These are phyloP conservation scores for Apis dorsata DNA, from an alignment of 1,140 invertebrate species.

Conservation along the genomic window DNA sequence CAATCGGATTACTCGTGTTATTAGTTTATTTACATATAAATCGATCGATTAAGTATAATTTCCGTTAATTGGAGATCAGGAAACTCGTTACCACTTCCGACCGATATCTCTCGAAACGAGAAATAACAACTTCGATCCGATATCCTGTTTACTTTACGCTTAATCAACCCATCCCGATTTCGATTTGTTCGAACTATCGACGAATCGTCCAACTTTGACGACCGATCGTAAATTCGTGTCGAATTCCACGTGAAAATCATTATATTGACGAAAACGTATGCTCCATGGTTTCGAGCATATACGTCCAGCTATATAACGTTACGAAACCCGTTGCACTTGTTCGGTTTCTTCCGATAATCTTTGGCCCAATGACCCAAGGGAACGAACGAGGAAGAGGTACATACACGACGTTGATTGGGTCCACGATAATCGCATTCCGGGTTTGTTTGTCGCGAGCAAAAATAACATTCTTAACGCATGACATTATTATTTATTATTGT, in stretches of 20 bases:
- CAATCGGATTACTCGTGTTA: too few relatives aligned
- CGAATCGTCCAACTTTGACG: not conserved
- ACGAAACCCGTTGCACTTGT: constrained; percentile 54
- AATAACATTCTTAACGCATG: not conserved
- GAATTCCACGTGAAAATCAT: not conserved
- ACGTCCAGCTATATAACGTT: constrained; percentile 14
- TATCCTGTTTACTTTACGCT: constrained; percentile 25
- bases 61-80: not conserved
- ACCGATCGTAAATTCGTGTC: not conserved
- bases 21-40: too few relatives aligned
- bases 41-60: not conserved
- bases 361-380: constrained; percentile 48
- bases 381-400: constrained; percentile 19
- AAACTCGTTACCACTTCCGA: not conserved
- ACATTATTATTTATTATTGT: too few relatives aligned
- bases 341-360: constrained; percentile 55
- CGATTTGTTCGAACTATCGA: not conserved
- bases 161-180: not conserved
- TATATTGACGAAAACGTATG: too few relatives aligned
- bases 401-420: not conserved
- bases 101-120: constrained; percentile 33
- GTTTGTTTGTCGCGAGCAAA: not conserved
- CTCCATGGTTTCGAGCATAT: not conserved
- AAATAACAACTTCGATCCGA: constrained; percentile 45
- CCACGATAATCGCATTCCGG: not conserved